Base-by-base conservation (phyloP, 2,888 invertebrate genomes). In the Crocallis elinguaria region DNA sequence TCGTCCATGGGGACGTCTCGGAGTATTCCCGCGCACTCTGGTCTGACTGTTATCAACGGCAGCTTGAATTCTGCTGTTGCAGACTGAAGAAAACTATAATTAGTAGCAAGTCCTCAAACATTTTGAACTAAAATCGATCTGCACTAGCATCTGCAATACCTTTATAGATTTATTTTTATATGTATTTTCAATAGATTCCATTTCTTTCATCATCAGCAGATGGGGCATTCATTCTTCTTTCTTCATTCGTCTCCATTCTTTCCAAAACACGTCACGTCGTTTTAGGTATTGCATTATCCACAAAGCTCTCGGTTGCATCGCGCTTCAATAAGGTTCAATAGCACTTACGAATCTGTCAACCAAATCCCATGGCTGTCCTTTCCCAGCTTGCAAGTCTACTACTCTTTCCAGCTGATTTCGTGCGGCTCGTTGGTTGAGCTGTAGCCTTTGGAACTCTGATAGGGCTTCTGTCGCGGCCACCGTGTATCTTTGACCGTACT, bases 391-490 rank as follows among this genome's bases (percentile, higher is more conserved):
- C 43, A 94, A 73, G 54, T 92, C 92, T 0, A 93, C 92, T 16
- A 93, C 92, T 71, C 92, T 88, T 62, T 93, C 92, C 41, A 95
- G 76, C 60, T 93, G 92, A 68, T 94, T 93, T 21, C 89, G 78
- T 1, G 92, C 94, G 7, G 93, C 93, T 54, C 93, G 88, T 51
- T 94, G 92, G 42, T 91, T 88, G 27, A 93, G 78, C 77, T 94
- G 94, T 9, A 93, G 74, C 54, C 86, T 89, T 73, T 96, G 95
- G 69, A 95, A 95, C 72, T 95, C 94, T 0, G 95, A 94, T 17
- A 96, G 77, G 0, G 94, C 95, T 76, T 95, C 95, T 0, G 94
- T 94, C 0, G 95, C 95, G 33, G 93, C 92, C 5, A 95, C 94
- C 1, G 94, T 93, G 79, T 93, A 96, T 35, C 95, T 92, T 77